Evolutionary conservation across 2,888 invertebrate species (phyloP), one percentile per base, ranked within the genome.

Genomic region (Phengaris arion): DNA sequence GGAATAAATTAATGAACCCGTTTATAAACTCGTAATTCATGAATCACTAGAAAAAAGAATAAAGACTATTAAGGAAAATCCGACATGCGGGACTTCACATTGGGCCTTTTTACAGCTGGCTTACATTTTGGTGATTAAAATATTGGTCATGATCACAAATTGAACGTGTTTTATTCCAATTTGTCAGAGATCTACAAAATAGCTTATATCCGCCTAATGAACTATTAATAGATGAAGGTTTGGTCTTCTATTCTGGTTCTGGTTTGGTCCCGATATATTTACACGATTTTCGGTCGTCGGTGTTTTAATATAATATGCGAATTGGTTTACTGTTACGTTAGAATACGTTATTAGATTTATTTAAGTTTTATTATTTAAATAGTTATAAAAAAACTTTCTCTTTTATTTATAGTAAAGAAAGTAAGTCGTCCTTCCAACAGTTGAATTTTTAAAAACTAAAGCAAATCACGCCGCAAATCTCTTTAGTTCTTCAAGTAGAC

Each of bases 131-230:
- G 22, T 22, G 59, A 59, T 59, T 59, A 64, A 64, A 64, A 45
- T 45, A 35, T 64, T 64, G 45, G 64, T 64, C 35, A 64, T 64
- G 64, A 45, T 59, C 35, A 59, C 5, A 59, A 59, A 64, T 64
- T 64, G 12, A 45, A 64, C 64, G 12, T 45, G 64, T 45, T 64
- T 59, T 4, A 35, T 35, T 35, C 0, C 35, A 35, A 35, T 35
- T 35, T 35, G 35, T 35, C 4, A 35, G 35, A 35, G 35, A 35
- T 4, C 35, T 5, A 48, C 48, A 48, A 48, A 48, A 48, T 48
- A 35, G 35, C 4, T 35, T 35, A 35, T 35, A 35, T 2, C 35
- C 35, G 4, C 4, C 2, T 35, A 35, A 35, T 35, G 2, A 22
- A 8, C 8, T 48, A 5, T 48, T 4, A 7, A 48, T 7, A 48